Evolutionary conservation across 1,140 invertebrate species (phyloP).

Genomic region (Dreissena rostriformis): DNA sequence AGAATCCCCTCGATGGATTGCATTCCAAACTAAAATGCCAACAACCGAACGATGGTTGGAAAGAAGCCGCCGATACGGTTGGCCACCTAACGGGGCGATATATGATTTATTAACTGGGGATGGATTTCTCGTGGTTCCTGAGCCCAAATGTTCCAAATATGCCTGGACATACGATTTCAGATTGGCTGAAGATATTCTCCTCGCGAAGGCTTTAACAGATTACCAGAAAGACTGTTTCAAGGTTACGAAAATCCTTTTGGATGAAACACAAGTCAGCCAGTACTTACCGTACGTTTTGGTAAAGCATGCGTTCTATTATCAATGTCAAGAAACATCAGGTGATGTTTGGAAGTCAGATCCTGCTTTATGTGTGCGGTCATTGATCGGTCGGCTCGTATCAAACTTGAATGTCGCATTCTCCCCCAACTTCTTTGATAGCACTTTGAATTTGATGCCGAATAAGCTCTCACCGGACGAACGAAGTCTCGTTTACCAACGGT

Average conservation of each 20-base stretch:
- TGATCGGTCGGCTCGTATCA: not conserved
- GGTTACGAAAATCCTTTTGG: not conserved
- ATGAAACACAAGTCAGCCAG: not conserved
- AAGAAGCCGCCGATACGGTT: too few relatives aligned
- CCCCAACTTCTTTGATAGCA: not conserved
- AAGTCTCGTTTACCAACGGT: not conserved
- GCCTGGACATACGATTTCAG: not conserved
- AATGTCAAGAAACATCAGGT: not conserved
- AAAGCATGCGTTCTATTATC: not conserved
- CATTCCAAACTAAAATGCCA: too few relatives aligned
- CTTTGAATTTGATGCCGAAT: not conserved
- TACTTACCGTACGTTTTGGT: not conserved
- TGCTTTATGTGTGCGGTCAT: not conserved
- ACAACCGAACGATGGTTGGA: too few relatives aligned
- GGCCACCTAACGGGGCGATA: too few relatives aligned
- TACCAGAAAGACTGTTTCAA: not conserved
- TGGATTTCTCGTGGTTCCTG: too few relatives aligned
- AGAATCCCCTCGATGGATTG: too few relatives aligned
- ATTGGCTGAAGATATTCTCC: not conserved
- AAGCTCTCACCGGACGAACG: not conserved
- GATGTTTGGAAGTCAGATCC: not conserved
- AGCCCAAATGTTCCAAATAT: too few relatives aligned
- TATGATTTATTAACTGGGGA: too few relatives aligned
- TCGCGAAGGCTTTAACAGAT: not conserved
- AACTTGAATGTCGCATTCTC: not conserved